Evolutionary conservation across 2,888 invertebrate species (phyloP).

Genomic region (Cephus sareptanus): DNA sequence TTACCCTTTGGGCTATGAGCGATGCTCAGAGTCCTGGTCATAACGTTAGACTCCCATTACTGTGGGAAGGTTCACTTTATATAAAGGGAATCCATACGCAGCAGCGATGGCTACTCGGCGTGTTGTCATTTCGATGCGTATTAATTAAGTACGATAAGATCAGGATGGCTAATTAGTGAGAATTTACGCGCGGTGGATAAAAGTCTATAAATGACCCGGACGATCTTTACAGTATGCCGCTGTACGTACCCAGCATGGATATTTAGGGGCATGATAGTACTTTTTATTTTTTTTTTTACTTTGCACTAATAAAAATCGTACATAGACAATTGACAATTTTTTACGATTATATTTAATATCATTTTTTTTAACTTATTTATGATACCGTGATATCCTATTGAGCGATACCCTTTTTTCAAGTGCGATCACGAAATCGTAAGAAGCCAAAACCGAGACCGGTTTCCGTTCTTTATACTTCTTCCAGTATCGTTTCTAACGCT

Average conservation of each 20-base stretch:
- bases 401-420: neutral
- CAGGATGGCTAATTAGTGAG: constrained; percentile 37
- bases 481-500: constrained; percentile 1
- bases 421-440: constrained; percentile 36
- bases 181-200: constrained; percentile 19
- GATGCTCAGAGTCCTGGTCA: neutral
- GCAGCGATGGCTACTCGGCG: neutral
- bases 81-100: neutral
- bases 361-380: neutral
- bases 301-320: neutral
- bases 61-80: neutral
- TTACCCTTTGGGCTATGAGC: neutral
- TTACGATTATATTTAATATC: neutral
- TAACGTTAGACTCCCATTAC: neutral
- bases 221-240: neutral
- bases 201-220: constrained; percentile 2
- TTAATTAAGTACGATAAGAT: constrained; percentile 52
- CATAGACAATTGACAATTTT: constrained; percentile 15
- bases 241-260: neutral
- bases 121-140: constrained; percentile 31
- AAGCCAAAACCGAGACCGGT: constrained; percentile 31
- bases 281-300: neutral
- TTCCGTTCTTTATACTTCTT: constrained; percentile 16
- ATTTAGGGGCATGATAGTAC: neutral
- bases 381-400: neutral